Conservation (phyloP, 1,140 invertebrate genomes). For the Uloborus diversus region DNA sequence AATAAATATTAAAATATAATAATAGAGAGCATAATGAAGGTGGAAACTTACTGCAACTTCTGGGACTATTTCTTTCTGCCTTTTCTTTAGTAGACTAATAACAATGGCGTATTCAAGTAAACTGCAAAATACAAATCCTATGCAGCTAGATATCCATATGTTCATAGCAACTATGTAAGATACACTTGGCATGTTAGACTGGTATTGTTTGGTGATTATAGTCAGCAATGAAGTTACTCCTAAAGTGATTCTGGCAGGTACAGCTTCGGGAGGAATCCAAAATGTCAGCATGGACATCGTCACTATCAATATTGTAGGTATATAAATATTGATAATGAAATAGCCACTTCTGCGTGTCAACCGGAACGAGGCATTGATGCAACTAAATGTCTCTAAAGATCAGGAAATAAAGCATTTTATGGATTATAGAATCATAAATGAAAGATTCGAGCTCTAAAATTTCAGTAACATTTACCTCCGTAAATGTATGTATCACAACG, state of each 20-base stretch:
- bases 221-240: constrained; percentile 41
- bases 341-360: constrained; percentile 60
- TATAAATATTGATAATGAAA: constrained; percentile 63
- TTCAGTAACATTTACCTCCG: constrained; percentile 5
- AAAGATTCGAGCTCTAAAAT: too few species aligned
- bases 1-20: too few species aligned
- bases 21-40: too few species aligned
- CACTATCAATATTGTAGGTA: constrained; percentile 62
- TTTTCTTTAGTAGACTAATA: constrained; percentile 5
- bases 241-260: constrained; percentile 60
- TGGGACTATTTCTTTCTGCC: not conserved
- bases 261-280: constrained; percentile 63
- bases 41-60: not conserved
- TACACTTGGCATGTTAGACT: constrained; percentile 34
- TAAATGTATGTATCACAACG: constrained; percentile 19
- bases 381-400: constrained; percentile 23
- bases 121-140: constrained; percentile 85
- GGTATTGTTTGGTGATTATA: constrained; percentile 53
- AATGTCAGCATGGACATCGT: constrained; percentile 63
- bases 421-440: too few species aligned
- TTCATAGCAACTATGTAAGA: constrained; percentile 75
- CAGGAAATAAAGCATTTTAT: too few species aligned
- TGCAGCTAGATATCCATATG: constrained; percentile 86
- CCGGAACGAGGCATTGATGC: not conserved
- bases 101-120: constrained; percentile 71